Conservation (phyloP, 2,113 vertebrate species). For the Gyps fulvus region DNA sequence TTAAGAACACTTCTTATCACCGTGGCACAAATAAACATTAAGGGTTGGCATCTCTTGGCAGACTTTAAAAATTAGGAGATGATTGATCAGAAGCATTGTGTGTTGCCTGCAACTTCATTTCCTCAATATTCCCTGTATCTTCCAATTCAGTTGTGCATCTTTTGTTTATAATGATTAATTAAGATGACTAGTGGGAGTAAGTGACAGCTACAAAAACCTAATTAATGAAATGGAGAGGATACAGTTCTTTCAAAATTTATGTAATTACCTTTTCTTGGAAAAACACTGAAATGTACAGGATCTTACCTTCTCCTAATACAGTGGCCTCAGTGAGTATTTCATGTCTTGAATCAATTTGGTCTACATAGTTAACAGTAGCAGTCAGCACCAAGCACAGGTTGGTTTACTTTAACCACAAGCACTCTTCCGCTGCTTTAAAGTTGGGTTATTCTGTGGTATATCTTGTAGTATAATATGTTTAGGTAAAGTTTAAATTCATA, state of each 20-base stretch:
- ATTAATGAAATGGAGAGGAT: neutral
- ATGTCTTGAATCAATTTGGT: neutral
- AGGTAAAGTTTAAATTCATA: neutral
- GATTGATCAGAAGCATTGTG: constrained; percentile 40
- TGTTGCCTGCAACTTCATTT: constrained; percentile 7
- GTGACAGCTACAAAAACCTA: neutral
- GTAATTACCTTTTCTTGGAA: neutral
- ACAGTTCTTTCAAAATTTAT: neutral
- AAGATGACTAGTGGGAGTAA: constrained; percentile 2
- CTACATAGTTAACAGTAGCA: neutral
- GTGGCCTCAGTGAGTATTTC: neutral
- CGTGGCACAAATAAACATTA: constrained; percentile 55
- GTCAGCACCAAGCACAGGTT: neutral
- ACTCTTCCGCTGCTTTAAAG: neutral
- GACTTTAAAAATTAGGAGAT: constrained; percentile 47
- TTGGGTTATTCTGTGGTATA: neutral
- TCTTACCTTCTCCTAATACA: neutral
- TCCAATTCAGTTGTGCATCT: neutral
- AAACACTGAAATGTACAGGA: neutral
- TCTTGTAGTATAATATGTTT: neutral
- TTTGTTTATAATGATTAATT: constrained; percentile 34
- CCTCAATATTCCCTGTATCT: neutral
- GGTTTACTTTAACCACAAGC: neutral
- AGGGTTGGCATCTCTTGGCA: constrained; percentile 32
- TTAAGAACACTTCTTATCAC: constrained; percentile 57